A percentile compares a stretch with the other conserved stretches of the same genome.
Conservation (phyloP, 2,797 vertebrate species). For the Acanthiza pusilla region DNA sequence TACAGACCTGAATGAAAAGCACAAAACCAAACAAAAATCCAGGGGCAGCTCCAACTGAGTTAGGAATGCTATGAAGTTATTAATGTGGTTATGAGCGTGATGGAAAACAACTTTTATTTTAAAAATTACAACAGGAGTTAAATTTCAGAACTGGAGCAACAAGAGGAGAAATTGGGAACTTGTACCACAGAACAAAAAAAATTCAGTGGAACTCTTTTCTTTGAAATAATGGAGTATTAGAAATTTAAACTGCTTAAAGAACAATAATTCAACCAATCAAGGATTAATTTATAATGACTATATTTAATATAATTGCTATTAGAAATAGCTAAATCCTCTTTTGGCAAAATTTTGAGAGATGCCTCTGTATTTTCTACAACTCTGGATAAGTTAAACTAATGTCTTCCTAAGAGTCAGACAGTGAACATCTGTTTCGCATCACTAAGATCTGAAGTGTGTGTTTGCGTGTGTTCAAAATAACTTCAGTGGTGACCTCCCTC, state of each 20-base stretch:
- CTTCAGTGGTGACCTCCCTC: not conserved
- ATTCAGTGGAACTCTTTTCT: not conserved
- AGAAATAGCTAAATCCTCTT: not conserved
- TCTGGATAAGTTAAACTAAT: not conserved
- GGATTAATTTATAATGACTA: not conserved
- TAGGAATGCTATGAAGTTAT: not conserved
- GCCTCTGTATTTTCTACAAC: not conserved
- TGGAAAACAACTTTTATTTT: not conserved
- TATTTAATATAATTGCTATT: not conserved
- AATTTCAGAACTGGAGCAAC: not conserved
- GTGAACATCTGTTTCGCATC: constrained; percentile 46
- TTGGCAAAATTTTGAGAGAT: not conserved
- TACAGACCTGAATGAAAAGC: not conserved
- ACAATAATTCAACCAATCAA: not conserved
- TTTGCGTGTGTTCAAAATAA: constrained; percentile 23
- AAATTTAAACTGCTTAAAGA: not conserved
- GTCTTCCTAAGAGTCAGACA: constrained; percentile 18
- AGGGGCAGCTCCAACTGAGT: not conserved
- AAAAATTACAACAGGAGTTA: not conserved
- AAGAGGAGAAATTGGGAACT: not conserved
- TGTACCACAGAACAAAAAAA: not conserved
- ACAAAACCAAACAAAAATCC: not conserved
- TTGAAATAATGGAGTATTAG: not conserved
- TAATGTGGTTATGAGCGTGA: not conserved
- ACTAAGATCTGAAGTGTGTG: not conserved